Evolutionary conservation across 1,140 invertebrate species (phyloP).

Genomic region (Thaumatotibia leucotreta): DNA sequence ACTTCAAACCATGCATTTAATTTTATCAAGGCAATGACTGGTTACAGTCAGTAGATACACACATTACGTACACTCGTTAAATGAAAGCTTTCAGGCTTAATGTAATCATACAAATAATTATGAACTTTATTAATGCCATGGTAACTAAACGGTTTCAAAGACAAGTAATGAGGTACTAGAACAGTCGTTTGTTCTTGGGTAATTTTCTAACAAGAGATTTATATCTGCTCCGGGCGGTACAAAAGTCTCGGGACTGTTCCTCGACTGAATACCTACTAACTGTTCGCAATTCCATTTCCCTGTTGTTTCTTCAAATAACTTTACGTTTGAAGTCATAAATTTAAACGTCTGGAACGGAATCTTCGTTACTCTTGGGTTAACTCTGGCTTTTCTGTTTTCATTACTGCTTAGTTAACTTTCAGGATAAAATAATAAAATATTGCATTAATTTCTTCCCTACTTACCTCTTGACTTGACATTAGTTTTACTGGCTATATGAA

Average conservation of each 20-base stretch:
- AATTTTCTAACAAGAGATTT: slow-evolving; percentile 11
- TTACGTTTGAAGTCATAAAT: slow-evolving; percentile 10
- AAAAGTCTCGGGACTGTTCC: slow-evolving; percentile 8
- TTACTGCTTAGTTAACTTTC: neutral
- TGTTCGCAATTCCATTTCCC: slow-evolving; percentile 13
- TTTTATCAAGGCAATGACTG: too few species aligned
- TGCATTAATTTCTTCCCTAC: too few species aligned
- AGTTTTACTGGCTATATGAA: too few species aligned
- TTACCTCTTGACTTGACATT: too few species aligned
- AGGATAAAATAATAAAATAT: neutral
- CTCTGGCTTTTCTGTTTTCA: slow-evolving; percentile 4
- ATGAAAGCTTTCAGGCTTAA: too few species aligned
- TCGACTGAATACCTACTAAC: slow-evolving; percentile 10
- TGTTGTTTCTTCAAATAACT: slow-evolving; percentile 14
- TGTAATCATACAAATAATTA: slow-evolving; percentile 8
- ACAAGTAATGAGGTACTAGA: slow-evolving; percentile 7
- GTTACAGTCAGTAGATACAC: too few species aligned
- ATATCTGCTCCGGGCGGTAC: slow-evolving; percentile 8
- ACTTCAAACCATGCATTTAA: too few species aligned
- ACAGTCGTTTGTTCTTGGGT: slow-evolving; percentile 5
- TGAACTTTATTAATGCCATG: neutral
- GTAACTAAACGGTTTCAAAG: slow-evolving; percentile 1
- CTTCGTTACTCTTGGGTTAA: neutral
- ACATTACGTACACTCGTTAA: too few species aligned
- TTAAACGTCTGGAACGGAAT: slow-evolving; percentile 8